A percentile compares a stretch with the other conserved stretches of the same genome.
These are phyloP conservation scores for Holothuria scabra DNA, from an alignment of 53 echinoderm and acorn worm species.

Conservation along the genomic window DNA sequence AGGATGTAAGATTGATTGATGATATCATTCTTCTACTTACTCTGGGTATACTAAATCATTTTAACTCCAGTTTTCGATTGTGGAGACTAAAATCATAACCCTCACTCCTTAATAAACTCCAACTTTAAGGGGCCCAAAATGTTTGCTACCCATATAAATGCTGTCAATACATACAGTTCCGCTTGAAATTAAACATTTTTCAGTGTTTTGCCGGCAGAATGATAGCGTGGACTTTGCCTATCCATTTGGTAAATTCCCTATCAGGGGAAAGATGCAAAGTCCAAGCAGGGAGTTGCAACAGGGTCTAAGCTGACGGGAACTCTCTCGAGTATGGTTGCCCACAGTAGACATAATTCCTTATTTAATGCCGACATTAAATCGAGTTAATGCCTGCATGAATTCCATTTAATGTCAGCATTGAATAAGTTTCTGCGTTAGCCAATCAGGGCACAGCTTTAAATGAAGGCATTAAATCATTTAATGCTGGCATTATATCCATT, in stretches of 20 bases:
- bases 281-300: slow-evolving; percentile 8
- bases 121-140: slow-evolving; percentile 7
- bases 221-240: slow-evolving; percentile 7
- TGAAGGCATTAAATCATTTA: too few relatives aligned
- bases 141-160: not conserved
- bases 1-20: too few relatives aligned
- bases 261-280: not conserved
- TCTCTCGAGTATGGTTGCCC: not conserved
- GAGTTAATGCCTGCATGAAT: too few relatives aligned
- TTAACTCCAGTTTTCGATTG: too few relatives aligned
- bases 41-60: too few relatives aligned
- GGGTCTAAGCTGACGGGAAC: not conserved
- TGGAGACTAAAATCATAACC: not conserved
- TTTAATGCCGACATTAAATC: too few relatives aligned
- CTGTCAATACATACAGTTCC: not conserved
- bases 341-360: too few relatives aligned
- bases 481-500: too few relatives aligned
- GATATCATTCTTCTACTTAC: too few relatives aligned
- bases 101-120: slow-evolving; percentile 13
- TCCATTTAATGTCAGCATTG: too few relatives aligned
- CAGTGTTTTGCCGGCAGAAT: slow-evolving; percentile 16
- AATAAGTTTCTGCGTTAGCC: too few relatives aligned
- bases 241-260: slow-evolving; percentile 9
- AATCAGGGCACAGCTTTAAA: too few relatives aligned
- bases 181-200: slow-evolving; percentile 18